Conservation (phyloP, 2,888 invertebrate genomes). For the Drosophila helvetica region DNA sequence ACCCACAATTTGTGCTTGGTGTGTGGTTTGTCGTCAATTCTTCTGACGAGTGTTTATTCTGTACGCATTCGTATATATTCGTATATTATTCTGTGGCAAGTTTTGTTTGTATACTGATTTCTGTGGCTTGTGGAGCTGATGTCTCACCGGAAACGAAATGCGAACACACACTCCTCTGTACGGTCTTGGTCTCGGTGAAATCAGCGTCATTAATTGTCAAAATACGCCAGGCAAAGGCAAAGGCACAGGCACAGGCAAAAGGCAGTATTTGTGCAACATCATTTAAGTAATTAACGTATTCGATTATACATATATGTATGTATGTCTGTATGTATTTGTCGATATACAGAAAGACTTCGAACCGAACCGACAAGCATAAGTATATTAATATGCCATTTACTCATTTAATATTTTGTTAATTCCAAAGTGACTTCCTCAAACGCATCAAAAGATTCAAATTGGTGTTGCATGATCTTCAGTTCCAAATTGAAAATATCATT, state of each 20-base stretch:
- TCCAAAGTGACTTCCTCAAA: constrained; percentile 60
- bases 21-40: constrained; percentile 14
- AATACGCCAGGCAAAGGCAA: constrained; percentile 21
- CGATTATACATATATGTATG: constrained; percentile 46
- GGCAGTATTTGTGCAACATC: constrained; percentile 69
- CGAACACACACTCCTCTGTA: constrained; percentile 11
- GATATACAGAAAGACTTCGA: constrained; percentile 23
- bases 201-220: constrained; percentile 74
- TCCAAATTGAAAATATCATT: constrained; percentile 28
- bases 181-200: constrained; percentile 65
- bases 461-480: not conserved
- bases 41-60: constrained; percentile 12
- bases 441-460: not conserved
- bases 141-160: constrained; percentile 44
- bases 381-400: constrained; percentile 53
- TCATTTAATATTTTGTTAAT: constrained; percentile 28
- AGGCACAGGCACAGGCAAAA: constrained; percentile 10
- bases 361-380: constrained; percentile 22
- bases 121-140: constrained; percentile 15
- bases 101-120: constrained; percentile 9
- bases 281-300: constrained; percentile 66
- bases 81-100: constrained; percentile 32
- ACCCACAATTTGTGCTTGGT: constrained; percentile 28
- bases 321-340: constrained; percentile 36
- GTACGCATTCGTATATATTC: constrained; percentile 18